phyloP scores from a whole-genome alignment of 1,140 invertebrate species.

The Dreissena polymorpha region DNA sequence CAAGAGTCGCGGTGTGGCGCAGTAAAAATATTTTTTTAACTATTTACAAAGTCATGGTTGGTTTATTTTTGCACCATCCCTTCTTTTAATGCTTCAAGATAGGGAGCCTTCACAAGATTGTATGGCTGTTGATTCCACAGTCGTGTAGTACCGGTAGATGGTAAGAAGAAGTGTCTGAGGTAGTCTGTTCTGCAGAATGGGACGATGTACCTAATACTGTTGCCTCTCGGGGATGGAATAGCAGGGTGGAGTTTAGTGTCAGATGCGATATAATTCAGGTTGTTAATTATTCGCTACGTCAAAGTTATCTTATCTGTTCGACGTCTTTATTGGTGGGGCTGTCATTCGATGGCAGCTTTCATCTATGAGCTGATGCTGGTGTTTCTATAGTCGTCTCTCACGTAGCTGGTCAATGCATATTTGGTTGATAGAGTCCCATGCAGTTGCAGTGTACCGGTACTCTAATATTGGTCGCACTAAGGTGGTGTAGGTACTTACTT shows the following conservation, averaged over 20 bases:
- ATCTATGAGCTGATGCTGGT: constrained; percentile 9
- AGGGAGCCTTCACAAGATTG: background rate
- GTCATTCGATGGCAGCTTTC: constrained; percentile 20
- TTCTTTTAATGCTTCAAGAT: too few relatives aligned
- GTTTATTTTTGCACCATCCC: too few relatives aligned
- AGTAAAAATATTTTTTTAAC: too few relatives aligned
- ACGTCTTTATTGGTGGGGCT: background rate
- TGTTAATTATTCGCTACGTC: constrained; percentile 11
- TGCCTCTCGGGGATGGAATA: too few relatives aligned
- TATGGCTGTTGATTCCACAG: constrained; percentile 19
- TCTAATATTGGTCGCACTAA: background rate
- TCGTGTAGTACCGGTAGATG: background rate
- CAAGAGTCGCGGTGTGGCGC: too few relatives aligned
- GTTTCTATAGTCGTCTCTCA: constrained; percentile 3
- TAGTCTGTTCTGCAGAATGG: constrained; percentile 29
- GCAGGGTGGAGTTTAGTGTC: background rate
- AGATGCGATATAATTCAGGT: background rate
- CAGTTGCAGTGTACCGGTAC: constrained; percentile 10
- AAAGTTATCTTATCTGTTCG: background rate
- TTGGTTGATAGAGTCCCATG: background rate
- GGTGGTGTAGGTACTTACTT: background rate
- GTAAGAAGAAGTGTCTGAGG: constrained; percentile 25
- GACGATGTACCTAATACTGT: background rate
- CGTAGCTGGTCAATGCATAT: constrained; percentile 1
- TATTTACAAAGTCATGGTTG: too few relatives aligned